These are phyloP conservation scores for Scaptomyza graminum DNA, from an alignment of 1,140 invertebrate genomes.

Conservation along the genomic window DNA sequence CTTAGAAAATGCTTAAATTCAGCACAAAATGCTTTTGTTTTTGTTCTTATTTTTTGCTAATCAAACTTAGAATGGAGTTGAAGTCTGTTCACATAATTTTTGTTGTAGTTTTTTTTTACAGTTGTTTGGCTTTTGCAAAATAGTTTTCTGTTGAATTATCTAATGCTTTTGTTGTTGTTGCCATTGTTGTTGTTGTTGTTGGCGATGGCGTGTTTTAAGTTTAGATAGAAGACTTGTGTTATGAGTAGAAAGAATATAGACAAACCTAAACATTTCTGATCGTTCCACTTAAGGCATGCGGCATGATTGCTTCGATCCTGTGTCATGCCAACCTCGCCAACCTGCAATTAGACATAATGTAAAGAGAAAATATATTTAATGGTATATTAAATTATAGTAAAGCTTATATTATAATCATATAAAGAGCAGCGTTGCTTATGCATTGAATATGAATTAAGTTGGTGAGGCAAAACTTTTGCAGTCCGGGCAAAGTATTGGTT, in stretches of 20 bases:
- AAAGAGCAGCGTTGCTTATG: constrained; percentile 9
- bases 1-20: constrained; percentile 44
- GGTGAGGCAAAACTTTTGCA: not conserved
- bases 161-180: constrained; percentile 61
- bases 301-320: constrained; percentile 69
- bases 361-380: not conserved
- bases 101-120: constrained; percentile 38
- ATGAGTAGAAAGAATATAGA: constrained; percentile 74
- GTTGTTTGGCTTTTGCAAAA: constrained; percentile 39
- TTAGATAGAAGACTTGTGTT: constrained; percentile 71
- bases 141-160: constrained; percentile 71
- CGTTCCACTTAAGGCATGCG: constrained; percentile 74
- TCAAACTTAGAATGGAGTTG: constrained; percentile 67
- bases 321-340: constrained; percentile 68
- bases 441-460: not conserved
- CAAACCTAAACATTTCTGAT: constrained; percentile 83
- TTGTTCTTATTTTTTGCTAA: constrained; percentile 30
- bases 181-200: constrained; percentile 57
- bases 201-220: constrained; percentile 68
- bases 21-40: constrained; percentile 40
- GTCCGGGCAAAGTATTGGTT: not conserved
- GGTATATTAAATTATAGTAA: not conserved
- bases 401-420: not conserved
- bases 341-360: constrained; percentile 53
- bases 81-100: constrained; percentile 42